Evolutionary conservation across 53 echinoderm and acorn worm genomes (phyloP), one percentile per base, ranked within the genome.

Genomic region (Stichopus horrens): DNA sequence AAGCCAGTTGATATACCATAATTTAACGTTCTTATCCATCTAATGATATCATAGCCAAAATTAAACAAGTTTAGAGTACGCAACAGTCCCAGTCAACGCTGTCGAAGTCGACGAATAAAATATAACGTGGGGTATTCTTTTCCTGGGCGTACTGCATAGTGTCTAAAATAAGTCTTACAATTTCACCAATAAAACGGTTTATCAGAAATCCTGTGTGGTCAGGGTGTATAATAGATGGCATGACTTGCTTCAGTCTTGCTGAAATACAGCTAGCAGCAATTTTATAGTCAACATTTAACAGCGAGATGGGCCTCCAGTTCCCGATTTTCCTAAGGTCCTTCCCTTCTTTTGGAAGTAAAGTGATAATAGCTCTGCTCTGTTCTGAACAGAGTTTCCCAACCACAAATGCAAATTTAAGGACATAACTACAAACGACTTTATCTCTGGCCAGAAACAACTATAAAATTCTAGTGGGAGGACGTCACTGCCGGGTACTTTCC

Each of bases 401-500:
- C 55, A 78, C 8, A 13, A 13, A 55, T 9, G 11, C 55, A 5
- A 55, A 3, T 54, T 79, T 13, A 79, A 37, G 4, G 79, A 19
- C 79, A 79, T 75, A 37, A 37, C 37, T 11, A 78, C 51, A 53
- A 78, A 55, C 79, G 79, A 23, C 8, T 52, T 78, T 9, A 78
- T 78, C 18, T 79, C 56, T 53, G 78, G 53, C 37, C 37, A 37
- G 37, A 37, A 22, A 53, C 19, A 79, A 10, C 54, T 79, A 53
- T 55, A 79, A 53, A 79, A 79, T 53, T 78, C 79, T 13, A 55
- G 52, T 8, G 13, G 79, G 13, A 79, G 11, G 2, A 54, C 0
- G 9, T 77, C 77, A 9, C 53, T 77, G 4, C 53, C 53, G 14
- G 77, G 76, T 18, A 77, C 52, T 53, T 53, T 79, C 8, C 79